A percentile compares a stretch with the other conserved stretches of the same genome.
phyloP scores from a whole-genome alignment of 30 jellyfish, hydroid and myxozoan genomes.

The Chrysaora quinquecirrha region DNA sequence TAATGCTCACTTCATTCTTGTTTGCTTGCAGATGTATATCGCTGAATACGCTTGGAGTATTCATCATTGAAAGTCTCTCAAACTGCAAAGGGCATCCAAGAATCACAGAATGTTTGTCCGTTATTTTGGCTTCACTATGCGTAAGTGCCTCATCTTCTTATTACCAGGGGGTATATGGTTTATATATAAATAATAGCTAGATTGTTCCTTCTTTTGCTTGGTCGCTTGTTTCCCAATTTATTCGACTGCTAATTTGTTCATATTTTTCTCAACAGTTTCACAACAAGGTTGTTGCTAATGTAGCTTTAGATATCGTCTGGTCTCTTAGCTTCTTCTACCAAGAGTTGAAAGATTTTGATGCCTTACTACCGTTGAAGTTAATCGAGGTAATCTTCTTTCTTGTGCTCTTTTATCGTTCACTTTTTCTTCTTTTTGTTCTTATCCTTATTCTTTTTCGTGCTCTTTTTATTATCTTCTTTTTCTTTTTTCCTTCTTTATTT shows the following conservation, averaged over 20 bases:
- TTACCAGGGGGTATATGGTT: too few relatives aligned
- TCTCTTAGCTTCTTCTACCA: slow-evolving; percentile 55
- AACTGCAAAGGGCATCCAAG: slow-evolving; percentile 84
- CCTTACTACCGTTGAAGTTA: slow-evolving; percentile 73
- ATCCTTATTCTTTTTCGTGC: too few relatives aligned
- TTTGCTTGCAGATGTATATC: slow-evolving; percentile 79
- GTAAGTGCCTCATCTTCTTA: too few relatives aligned
- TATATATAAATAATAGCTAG: too few relatives aligned
- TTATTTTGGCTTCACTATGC: slow-evolving; percentile 71
- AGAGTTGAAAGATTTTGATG: slow-evolving; percentile 56
- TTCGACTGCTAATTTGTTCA: too few relatives aligned
- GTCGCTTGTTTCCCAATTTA: too few relatives aligned
- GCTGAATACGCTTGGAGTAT: slow-evolving; percentile 81
- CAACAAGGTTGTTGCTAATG: slow-evolving; percentile 80
- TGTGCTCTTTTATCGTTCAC: too few relatives aligned
- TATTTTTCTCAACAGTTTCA: slow-evolving; percentile 83
- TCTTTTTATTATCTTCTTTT: too few relatives aligned
- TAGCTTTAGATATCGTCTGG: slow-evolving; percentile 87
- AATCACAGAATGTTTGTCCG: slow-evolving; percentile 67
- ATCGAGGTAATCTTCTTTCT: slow-evolving; percentile 86
- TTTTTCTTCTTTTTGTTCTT: too few relatives aligned
- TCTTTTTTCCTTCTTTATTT: too few relatives aligned
- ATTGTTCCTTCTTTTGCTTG: too few relatives aligned
- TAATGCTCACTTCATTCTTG: too few relatives aligned
- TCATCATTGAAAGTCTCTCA: slow-evolving; percentile 71